Evolutionary conservation across 2,888 invertebrate species (phyloP).

Genomic region (Caenorhabditis sulstoni): DNA sequence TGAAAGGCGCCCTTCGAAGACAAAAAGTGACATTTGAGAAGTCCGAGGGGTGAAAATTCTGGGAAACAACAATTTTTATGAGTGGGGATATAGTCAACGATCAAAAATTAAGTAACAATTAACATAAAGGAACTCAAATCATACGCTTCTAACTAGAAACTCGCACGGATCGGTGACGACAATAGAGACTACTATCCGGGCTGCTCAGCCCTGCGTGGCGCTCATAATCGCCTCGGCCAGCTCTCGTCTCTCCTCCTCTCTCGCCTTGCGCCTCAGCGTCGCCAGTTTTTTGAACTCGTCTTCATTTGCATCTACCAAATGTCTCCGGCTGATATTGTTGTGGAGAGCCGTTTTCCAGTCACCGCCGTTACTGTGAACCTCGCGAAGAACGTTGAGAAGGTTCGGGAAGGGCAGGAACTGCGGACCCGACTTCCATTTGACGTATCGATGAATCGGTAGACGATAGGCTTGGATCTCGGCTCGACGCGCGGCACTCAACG

Average conservation of each 20-base stretch:
- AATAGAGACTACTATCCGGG: neutral
- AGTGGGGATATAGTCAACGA: too few relatives aligned
- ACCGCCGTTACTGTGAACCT: constrained; percentile 69
- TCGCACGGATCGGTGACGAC: too few relatives aligned
- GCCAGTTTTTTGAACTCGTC: constrained; percentile 31
- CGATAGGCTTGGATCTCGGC: constrained; percentile 62
- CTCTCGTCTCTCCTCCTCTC: constrained; percentile 50
- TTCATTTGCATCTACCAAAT: constrained; percentile 41
- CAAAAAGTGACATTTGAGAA: too few relatives aligned
- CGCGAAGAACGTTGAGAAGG: constrained; percentile 64
- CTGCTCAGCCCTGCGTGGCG: constrained; percentile 28
- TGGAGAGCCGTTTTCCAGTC: constrained; percentile 74
- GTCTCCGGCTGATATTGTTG: constrained; percentile 64
- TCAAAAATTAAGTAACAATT: neutral
- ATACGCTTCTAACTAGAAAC: too few relatives aligned
- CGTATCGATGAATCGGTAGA: constrained; percentile 73
- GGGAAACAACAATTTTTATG: too few relatives aligned
- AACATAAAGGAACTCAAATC: too few relatives aligned
- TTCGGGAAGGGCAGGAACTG: constrained; percentile 70
- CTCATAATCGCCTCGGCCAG: constrained; percentile 41
- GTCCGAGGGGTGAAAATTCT: too few relatives aligned
- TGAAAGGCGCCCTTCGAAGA: too few relatives aligned
- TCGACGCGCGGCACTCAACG: constrained; percentile 67
- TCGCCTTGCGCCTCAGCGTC: constrained; percentile 36
- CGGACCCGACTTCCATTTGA: constrained; percentile 75